Evolutionary conservation across 2,113 vertebrate species (phyloP).

Genomic region (Pomatostomus ruficeps): DNA sequence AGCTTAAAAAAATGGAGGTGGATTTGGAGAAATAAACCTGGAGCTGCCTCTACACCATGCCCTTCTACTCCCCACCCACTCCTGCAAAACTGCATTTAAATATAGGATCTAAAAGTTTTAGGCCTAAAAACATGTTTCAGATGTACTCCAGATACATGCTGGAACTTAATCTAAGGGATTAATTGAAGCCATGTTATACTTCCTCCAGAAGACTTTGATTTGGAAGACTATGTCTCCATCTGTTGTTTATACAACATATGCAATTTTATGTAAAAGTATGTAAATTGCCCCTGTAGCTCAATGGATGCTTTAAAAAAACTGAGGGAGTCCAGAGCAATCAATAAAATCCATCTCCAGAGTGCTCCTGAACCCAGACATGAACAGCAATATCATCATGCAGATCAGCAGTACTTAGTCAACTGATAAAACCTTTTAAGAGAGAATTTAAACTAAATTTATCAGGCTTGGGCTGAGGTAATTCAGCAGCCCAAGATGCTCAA

Average conservation of each 20-base stretch:
- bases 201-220: background rate
- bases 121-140: background rate
- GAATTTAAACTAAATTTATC: background rate
- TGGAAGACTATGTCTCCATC: background rate
- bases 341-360: background rate
- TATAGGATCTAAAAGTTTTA: background rate
- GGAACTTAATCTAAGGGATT: background rate
- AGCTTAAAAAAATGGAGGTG: background rate
- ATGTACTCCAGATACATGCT: background rate
- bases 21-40: background rate
- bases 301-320: background rate
- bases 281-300: background rate
- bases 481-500: background rate
- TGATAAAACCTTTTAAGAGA: background rate
- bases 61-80: background rate
- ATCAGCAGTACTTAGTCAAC: background rate
- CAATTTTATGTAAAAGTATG: background rate
- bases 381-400: background rate
- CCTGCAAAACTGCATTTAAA: background rate
- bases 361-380: background rate
- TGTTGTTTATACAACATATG: background rate
- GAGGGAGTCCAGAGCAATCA: background rate
- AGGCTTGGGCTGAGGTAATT: background rate
- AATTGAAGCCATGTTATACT: background rate
- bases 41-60: background rate